phyloP scores from a whole-genome alignment of 2,113 vertebrate genomes.

The Rhombomys opimus region DNA sequence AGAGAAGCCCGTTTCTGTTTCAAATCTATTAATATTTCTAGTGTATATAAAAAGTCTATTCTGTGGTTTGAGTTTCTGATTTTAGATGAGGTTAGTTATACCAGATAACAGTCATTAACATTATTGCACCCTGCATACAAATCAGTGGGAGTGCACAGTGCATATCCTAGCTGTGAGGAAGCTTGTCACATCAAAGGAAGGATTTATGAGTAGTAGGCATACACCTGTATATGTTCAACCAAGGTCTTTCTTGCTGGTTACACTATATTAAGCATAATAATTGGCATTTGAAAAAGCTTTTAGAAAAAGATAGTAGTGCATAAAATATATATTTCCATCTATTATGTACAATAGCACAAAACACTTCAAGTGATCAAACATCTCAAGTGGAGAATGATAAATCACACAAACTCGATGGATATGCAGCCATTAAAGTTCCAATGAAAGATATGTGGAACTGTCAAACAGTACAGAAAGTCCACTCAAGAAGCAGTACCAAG shows the following conservation, averaged over 20 bases:
- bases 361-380: neutral
- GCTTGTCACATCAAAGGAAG: neutral
- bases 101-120: neutral
- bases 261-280: constrained; percentile 22
- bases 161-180: constrained; percentile 16
- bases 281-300: neutral
- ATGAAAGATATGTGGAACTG: neutral
- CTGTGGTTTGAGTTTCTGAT: neutral
- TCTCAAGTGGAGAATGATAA: neutral
- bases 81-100: neutral
- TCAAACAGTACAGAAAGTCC: neutral
- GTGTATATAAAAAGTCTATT: neutral
- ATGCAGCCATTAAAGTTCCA: neutral
- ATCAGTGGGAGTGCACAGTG: neutral
- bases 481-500: neutral
- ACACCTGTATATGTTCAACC: neutral
- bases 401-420: neutral
- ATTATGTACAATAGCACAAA: neutral
- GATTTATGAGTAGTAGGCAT: neutral
- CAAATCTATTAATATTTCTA: neutral
- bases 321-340: neutral
- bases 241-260: neutral
- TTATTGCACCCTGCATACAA: neutral
- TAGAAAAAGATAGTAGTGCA: neutral
- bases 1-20: neutral